Evolutionary conservation across 2,797 vertebrate species (phyloP).

Genomic region (Antrozous pallidus): DNA sequence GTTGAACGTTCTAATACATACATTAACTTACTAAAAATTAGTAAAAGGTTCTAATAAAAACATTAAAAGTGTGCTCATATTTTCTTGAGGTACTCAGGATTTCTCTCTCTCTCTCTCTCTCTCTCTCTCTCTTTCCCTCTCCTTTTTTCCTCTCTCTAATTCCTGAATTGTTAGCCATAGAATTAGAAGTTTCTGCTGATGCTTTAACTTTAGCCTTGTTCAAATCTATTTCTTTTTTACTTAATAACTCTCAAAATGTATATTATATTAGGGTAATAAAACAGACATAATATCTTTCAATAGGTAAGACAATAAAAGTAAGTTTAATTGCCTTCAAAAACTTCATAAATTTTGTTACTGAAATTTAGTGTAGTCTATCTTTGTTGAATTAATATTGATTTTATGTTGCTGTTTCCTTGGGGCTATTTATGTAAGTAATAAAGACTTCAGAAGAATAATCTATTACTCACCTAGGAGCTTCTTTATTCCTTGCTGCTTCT

Average conservation of each 20-base stretch:
- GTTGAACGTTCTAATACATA: not conserved
- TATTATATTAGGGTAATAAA: slow-evolving; percentile 77
- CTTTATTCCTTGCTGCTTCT: slow-evolving; percentile 83
- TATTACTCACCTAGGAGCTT: slow-evolving; percentile 84
- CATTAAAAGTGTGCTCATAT: not conserved
- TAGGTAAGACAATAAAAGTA: slow-evolving; percentile 79
- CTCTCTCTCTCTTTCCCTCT: not conserved
- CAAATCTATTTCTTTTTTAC: slow-evolving; percentile 55
- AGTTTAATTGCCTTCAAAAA: slow-evolving; percentile 80
- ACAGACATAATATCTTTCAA: slow-evolving; percentile 73
- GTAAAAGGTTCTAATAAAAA: not conserved
- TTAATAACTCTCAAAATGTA: slow-evolving; percentile 71
- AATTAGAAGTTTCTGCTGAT: slow-evolving; percentile 69
- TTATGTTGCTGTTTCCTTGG: slow-evolving; percentile 80
- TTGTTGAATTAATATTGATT: slow-evolving; percentile 84
- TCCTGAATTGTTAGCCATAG: slow-evolving; percentile 59
- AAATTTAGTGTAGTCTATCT: slow-evolving; percentile 78
- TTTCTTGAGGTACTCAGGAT: not conserved
- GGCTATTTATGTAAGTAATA: slow-evolving; percentile 83
- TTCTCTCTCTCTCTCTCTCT: not conserved
- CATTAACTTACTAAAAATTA: not conserved
- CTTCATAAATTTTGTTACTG: slow-evolving; percentile 80
- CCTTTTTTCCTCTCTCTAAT: not conserved
- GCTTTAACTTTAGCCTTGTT: slow-evolving; percentile 60
- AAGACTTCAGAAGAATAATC: slow-evolving; percentile 79